Percentiles rank a stretch among this genome's conserved stretches.
phyloP scores from a whole-genome alignment of 2,888 invertebrate species.

The Nomada hirtipes region DNA sequence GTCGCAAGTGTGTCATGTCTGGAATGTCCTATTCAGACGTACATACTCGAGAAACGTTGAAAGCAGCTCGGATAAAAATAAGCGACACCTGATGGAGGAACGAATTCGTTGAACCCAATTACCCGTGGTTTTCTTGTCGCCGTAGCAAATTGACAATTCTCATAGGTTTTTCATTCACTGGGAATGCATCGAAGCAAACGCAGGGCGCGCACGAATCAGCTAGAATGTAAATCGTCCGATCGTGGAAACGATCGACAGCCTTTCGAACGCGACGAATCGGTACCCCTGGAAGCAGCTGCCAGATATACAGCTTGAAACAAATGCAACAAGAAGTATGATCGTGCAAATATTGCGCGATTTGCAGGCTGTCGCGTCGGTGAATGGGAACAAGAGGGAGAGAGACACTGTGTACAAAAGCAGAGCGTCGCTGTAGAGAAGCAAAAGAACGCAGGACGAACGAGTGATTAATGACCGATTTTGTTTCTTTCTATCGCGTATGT shows the following conservation, averaged over 20 bases:
- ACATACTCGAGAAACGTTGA: constrained; percentile 17
- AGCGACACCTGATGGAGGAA: constrained; percentile 25
- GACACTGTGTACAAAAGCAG: constrained; percentile 4
- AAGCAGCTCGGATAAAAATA: constrained; percentile 24
- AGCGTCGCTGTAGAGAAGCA: constrained; percentile 12
- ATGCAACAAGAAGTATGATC: constrained; percentile 1
- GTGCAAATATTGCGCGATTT: constrained; percentile 43
- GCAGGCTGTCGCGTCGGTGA: constrained; percentile 26
- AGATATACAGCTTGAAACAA: not conserved
- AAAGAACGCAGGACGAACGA: constrained; percentile 46
- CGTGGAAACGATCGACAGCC: constrained; percentile 1
- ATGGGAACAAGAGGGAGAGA: not conserved
- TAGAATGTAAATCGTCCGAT: not conserved
- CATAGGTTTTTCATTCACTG: not conserved
- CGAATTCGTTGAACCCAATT: constrained; percentile 3
- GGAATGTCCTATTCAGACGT: constrained; percentile 39
- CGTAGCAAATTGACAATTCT: not conserved
- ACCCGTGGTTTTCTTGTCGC: not conserved
- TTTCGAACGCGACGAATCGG: not conserved
- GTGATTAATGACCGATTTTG: constrained; percentile 69
- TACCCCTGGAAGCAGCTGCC: not conserved
- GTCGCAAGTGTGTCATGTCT: constrained; percentile 41
- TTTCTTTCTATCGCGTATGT: constrained; percentile 54
- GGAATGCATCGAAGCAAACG: not conserved
- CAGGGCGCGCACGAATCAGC: not conserved